These are phyloP conservation scores for Eurystomus gularis DNA, from an alignment of 2,113 vertebrate genomes.

Conservation along the genomic window DNA sequence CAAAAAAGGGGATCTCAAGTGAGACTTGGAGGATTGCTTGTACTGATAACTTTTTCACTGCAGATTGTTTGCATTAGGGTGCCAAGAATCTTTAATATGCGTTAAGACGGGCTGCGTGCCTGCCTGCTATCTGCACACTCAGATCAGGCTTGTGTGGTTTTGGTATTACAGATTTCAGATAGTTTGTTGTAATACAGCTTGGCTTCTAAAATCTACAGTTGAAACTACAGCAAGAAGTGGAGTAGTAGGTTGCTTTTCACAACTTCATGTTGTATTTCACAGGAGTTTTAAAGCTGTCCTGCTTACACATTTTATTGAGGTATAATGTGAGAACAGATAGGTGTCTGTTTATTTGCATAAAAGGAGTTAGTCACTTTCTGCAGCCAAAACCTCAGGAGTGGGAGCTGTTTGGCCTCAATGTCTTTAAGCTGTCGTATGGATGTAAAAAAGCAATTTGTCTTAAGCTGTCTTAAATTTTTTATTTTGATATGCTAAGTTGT, in stretches of 20 bases:
- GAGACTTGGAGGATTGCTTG: not conserved
- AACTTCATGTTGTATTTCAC: not conserved
- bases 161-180: not conserved
- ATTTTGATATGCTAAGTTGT: not conserved
- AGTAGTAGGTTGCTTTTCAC: not conserved
- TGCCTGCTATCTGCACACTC: not conserved
- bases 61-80: not conserved
- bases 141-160: not conserved
- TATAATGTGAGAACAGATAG: not conserved
- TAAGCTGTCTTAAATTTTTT: not conserved
- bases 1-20: not conserved
- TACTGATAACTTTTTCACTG: not conserved
- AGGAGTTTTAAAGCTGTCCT: not conserved
- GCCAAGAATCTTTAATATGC: slow-evolving; percentile 26
- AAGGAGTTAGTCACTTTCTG: not conserved
- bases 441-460: not conserved
- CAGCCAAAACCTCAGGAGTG: not conserved
- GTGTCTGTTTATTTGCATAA: not conserved
- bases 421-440: not conserved
- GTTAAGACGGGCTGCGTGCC: not conserved
- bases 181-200: not conserved
- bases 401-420: not conserved
- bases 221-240: not conserved
- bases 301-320: not conserved
- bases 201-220: not conserved